Percentiles rank a stretch among this genome's conserved stretches.
These are phyloP conservation scores for Thunnus maccoyii DNA, from an alignment of 2,113 vertebrate genomes.

Conservation along the genomic window DNA sequence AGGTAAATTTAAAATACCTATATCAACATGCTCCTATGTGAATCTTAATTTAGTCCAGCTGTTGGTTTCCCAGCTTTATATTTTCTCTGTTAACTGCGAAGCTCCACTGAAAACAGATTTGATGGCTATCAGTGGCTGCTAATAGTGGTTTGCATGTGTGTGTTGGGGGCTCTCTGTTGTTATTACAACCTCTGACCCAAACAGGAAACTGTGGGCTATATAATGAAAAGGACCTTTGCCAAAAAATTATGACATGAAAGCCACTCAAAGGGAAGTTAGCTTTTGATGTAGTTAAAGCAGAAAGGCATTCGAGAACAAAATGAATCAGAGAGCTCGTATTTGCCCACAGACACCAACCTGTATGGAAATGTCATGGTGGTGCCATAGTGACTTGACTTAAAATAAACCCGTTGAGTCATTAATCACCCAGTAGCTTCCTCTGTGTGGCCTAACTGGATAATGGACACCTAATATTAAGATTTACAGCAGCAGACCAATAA, in stretches of 20 bases:
- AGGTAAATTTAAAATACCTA: background rate
- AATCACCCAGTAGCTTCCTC: background rate
- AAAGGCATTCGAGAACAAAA: background rate
- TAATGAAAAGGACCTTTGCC: background rate
- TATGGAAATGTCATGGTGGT: background rate
- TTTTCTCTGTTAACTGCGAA: background rate
- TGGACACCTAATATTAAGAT: background rate
- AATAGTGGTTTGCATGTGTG: background rate
- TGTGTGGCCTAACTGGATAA: background rate
- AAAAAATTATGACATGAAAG: background rate
- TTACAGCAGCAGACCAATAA: background rate
- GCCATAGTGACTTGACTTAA: background rate
- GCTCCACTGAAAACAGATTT: background rate
- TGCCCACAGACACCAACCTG: background rate
- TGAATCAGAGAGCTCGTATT: background rate
- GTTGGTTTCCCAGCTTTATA: background rate
- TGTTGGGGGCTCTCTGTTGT: background rate
- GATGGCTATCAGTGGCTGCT: background rate
- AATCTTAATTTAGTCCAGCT: no score
- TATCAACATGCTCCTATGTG: no score
- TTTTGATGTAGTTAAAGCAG: no score
- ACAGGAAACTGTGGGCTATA: slow-evolving; percentile 42
- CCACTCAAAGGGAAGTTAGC: background rate
- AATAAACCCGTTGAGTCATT: background rate
- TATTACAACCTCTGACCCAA: slow-evolving; percentile 45